Evolutionary conservation across 2,888 invertebrate species (phyloP), one percentile per base, ranked within the genome.

Genomic region (Leptinotarsa haldemani): DNA sequence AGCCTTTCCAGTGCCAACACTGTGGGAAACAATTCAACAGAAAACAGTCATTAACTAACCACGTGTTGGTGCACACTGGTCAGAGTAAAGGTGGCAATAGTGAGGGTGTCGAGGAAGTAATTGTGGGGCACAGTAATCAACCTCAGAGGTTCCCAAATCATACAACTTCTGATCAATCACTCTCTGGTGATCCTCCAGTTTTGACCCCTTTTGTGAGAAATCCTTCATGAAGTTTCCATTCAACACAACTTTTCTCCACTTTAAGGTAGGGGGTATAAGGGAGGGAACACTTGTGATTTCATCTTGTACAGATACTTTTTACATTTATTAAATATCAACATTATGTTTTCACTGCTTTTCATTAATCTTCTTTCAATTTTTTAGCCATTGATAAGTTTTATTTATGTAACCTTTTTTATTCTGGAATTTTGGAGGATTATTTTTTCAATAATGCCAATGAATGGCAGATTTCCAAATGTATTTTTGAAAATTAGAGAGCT

Each of bases 1-100:
- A 82, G 65, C 83, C 82, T 9, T 83, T 81, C 73, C 79, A 80
- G 72, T 83, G 83, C 63, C 80, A 80, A 69, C 81, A 83, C 70
- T 83, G 83, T 52, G 80, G 80, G 12, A 83, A 83, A 72, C 75
- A 81, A 47, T 83, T 79, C 64, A 79, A 78, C 46, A 69, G 79
- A 40, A 79, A 79, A 68, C 79, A 79, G 64, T 77, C 77, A 13
- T 66, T 79, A 65, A 79, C 79, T 4, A 79, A 79, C 47, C 79
- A 79, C 52, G 77, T 79, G 48, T 74, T 76, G 67, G 75, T 77
- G 4, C 77, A 79, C 58, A 61, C 61, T 9, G 61, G 61, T 5
- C 61, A 61, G n/a, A 61, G 1, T 7, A 61, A 18, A 4, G 18
- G 30, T 61, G 13, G 9, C n/a, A 61, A 40, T 18, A 40, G n/a